phyloP scores from a whole-genome alignment of 2,113 vertebrate species.

The Cromileptes altivelis region DNA sequence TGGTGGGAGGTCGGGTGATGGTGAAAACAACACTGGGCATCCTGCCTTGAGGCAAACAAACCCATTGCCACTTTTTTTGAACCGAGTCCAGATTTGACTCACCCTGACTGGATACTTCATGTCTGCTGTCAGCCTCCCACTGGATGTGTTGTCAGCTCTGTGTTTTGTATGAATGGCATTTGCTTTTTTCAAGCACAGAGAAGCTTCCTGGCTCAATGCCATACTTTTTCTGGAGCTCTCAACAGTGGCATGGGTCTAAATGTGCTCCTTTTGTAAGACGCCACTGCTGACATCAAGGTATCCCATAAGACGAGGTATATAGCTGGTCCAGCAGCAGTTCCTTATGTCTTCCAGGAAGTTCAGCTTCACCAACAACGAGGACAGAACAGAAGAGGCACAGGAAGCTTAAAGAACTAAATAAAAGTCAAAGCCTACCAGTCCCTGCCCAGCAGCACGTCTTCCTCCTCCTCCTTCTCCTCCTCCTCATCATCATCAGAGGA shows the following conservation, averaged over 20 bases:
- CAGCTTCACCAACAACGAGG: neutral
- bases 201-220: neutral
- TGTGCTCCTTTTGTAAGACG: neutral
- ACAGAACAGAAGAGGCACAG: neutral
- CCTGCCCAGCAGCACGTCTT: constrained; percentile 29
- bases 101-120: constrained; percentile 18
- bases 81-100: constrained; percentile 20
- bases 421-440: constrained; percentile 25
- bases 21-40: constrained; percentile 21
- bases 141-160: constrained; percentile 30
- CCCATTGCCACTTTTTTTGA: constrained; percentile 18
- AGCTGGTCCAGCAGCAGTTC: neutral
- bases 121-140: constrained; percentile 22
- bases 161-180: constrained; percentile 20
- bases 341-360: neutral
- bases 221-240: neutral
- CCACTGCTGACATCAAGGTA: neutral
- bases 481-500: constrained; percentile 29
- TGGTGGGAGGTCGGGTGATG: constrained; percentile 14
- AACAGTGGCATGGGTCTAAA: neutral
- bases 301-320: neutral
- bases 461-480: constrained; percentile 7
- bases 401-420: constrained; percentile 25
- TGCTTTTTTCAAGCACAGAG: neutral
- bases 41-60: constrained; percentile 38